Percentiles rank a stretch among this genome's conserved stretches.
Conservation (phyloP, 2,888 invertebrate genomes). For the Nysson spinosus region DNA sequence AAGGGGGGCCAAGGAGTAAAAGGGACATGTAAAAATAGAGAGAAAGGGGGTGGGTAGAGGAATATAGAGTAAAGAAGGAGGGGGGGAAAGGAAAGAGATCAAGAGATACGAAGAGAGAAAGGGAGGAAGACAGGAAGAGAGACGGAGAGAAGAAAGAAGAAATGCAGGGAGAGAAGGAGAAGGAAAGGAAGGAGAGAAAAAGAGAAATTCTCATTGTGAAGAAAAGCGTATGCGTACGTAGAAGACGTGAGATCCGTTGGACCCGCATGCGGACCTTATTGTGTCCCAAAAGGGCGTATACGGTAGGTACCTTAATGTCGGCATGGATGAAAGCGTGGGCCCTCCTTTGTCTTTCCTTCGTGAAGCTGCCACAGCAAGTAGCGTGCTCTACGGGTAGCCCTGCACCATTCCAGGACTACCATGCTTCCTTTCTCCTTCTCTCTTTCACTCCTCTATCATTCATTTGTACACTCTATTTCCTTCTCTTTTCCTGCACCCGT, state of each 20-base stretch:
- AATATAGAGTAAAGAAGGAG: slow-evolving; percentile 23
- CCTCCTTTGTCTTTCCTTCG: slow-evolving; percentile 61
- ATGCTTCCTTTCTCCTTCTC: slow-evolving; percentile 38
- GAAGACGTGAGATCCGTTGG: slow-evolving; percentile 76
- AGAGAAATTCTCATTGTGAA: slow-evolving; percentile 63
- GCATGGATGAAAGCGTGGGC: slow-evolving; percentile 74
- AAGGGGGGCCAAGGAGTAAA: background rate
- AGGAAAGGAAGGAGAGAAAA: slow-evolving; percentile 63
- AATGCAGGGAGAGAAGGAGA: slow-evolving; percentile 30
- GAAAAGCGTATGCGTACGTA: slow-evolving; percentile 60
- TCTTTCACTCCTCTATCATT: slow-evolving; percentile 6
- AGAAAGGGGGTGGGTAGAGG: background rate
- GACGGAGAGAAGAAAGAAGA: slow-evolving; percentile 29
- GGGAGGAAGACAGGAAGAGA: slow-evolving; percentile 31
- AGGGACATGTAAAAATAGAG: background rate
- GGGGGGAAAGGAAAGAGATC: slow-evolving; percentile 31
- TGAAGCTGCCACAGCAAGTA: slow-evolving; percentile 70
- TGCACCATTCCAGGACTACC: slow-evolving; percentile 61
- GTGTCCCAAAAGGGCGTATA: slow-evolving; percentile 67
- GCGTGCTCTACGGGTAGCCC: slow-evolving; percentile 75
- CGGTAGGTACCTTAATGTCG: slow-evolving; percentile 75
- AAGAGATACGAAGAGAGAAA: slow-evolving; percentile 39
- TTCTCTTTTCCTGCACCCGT: slow-evolving; percentile 36
- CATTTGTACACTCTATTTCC: slow-evolving; percentile 5
- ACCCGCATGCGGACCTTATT: slow-evolving; percentile 77